phyloP scores from a whole-genome alignment of 2,888 invertebrate genomes.

The Dioctria linearis region DNA sequence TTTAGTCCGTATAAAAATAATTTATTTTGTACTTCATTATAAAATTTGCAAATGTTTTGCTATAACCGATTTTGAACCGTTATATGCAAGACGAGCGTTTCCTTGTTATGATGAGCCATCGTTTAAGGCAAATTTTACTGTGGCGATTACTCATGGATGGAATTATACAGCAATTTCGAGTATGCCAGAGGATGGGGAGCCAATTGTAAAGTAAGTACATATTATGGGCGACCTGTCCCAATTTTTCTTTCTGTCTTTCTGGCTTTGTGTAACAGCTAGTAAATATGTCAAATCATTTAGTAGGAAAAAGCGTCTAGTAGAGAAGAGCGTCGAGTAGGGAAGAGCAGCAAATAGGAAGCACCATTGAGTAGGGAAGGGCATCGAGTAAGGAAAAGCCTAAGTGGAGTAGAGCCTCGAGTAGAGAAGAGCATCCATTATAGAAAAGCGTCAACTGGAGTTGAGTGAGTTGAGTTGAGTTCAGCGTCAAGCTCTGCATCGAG shows the following conservation, averaged over 20 bases:
- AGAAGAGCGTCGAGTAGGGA: too few species aligned
- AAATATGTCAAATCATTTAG: too few species aligned
- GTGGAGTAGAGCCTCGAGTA: too few species aligned
- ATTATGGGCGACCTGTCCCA: background rate
- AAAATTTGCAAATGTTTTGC: slow-evolving; percentile 16
- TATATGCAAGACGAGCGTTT: background rate
- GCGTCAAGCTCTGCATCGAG: too few species aligned
- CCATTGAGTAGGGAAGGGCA: too few species aligned
- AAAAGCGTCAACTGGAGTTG: too few species aligned
- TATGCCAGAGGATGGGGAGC: slow-evolving; percentile 16
- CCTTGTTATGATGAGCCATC: slow-evolving; percentile 26
- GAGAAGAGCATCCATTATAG: too few species aligned
- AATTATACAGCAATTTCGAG: slow-evolving; percentile 15
- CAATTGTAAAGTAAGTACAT: slow-evolving; percentile 14
- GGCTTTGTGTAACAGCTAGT: background rate
- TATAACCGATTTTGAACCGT: slow-evolving; percentile 21
- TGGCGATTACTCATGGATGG: background rate
- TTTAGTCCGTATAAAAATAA: slow-evolving; percentile 65
- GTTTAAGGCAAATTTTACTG: slow-evolving; percentile 14
- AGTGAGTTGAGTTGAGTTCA: too few species aligned
- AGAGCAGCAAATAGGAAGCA: too few species aligned
- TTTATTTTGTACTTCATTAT: background rate
- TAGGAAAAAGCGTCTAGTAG: too few species aligned
- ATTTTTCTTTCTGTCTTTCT: background rate
- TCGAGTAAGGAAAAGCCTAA: too few species aligned